phyloP scores from a whole-genome alignment of 2,888 invertebrate species.

The Nipponacmea schrenckii region DNA sequence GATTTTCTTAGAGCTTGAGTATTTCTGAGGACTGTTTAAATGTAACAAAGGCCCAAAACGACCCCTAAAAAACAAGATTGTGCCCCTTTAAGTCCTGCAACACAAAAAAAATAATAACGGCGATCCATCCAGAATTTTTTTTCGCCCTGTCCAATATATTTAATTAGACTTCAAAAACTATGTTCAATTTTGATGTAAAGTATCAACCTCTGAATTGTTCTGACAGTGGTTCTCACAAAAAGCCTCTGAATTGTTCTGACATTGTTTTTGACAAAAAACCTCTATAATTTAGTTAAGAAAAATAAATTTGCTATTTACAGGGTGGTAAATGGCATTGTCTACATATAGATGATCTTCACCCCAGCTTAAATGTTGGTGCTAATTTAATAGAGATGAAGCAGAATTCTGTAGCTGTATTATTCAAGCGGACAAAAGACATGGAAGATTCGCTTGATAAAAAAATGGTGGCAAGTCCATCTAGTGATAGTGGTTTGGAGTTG shows the following conservation, averaged over 20 bases:
- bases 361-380: constrained; percentile 36
- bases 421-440: constrained; percentile 14
- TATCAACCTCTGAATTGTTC: too few relatives aligned
- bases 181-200: too few relatives aligned
- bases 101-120: too few relatives aligned
- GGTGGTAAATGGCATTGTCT: constrained; percentile 60
- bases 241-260: neutral
- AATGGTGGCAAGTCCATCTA: constrained; percentile 11
- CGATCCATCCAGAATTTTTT: too few relatives aligned
- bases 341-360: constrained; percentile 59
- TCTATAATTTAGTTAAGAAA: constrained; percentile 52
- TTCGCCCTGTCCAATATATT: too few relatives aligned
- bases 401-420: constrained; percentile 36
- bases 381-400: constrained; percentile 37
- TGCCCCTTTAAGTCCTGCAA: too few relatives aligned
- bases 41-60: too few relatives aligned
- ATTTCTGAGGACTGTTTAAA: too few relatives aligned
- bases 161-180: too few relatives aligned
- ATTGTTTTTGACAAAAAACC: neutral
- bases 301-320: constrained; percentile 28
- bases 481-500: neutral
- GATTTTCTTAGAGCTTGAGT: too few relatives aligned
- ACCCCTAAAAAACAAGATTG: too few relatives aligned
- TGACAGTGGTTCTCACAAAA: too few relatives aligned
- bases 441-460: neutral